Conservation (phyloP, 2,113 vertebrate species). For the Pachyramphus minor region DNA sequence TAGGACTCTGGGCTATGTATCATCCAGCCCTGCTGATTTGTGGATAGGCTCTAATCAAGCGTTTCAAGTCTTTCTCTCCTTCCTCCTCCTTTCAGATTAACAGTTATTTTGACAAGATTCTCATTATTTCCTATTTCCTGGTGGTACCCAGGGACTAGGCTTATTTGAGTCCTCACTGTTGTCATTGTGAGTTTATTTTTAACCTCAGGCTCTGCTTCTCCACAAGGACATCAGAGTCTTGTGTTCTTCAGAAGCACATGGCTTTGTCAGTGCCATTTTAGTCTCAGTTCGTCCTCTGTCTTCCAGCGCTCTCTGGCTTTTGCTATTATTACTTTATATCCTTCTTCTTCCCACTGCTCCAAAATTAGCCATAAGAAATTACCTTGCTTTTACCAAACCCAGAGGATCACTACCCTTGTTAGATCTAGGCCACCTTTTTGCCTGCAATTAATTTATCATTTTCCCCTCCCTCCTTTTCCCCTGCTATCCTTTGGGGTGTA, state of each 20-base stretch:
- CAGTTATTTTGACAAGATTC: constrained; percentile 61
- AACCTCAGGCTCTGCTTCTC: constrained; percentile 43
- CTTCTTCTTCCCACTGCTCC: neutral
- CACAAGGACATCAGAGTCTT: constrained; percentile 35
- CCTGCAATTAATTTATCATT: neutral
- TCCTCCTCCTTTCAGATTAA: constrained; percentile 58
- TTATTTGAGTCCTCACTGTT: constrained; percentile 59
- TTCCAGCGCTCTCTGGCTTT: neutral
- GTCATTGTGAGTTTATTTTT: constrained; percentile 61
- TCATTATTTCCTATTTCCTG: constrained; percentile 61
- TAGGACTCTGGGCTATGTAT: constrained; percentile 44
- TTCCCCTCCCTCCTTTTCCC: neutral
- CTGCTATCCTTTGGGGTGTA: neutral
- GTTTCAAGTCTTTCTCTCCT: constrained; percentile 46
- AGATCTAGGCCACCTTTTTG: neutral
- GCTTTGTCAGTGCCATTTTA: neutral
- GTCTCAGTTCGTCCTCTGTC: neutral
- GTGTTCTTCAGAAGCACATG: neutral
- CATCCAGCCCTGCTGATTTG: constrained; percentile 55
- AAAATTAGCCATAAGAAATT: neutral
- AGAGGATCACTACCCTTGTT: neutral
- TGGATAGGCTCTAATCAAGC: constrained; percentile 50
- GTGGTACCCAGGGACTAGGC: constrained; percentile 36
- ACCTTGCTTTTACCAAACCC: neutral
- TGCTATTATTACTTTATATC: neutral